Base-by-base conservation (phyloP, 2,888 invertebrate genomes). In the Apamea crenata region DNA sequence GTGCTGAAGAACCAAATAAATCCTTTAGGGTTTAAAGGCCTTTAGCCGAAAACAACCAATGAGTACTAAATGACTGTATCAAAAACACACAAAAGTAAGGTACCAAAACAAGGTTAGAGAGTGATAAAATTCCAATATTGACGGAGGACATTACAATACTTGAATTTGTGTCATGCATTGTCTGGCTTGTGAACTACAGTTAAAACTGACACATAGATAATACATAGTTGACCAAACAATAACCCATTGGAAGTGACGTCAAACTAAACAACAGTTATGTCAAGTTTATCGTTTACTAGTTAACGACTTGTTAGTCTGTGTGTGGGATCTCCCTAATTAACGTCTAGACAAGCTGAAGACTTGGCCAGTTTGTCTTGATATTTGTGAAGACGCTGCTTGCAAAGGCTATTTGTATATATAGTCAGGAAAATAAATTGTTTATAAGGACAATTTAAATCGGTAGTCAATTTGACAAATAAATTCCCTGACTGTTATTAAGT, bases 161-260 rank as follows among this genome's bases (percentile, higher is more conserved):
- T 16, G 32, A 79, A 72, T 59, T 73, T 12, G 16, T 44, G 50
- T 53, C 59, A 59, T 4, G 29, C 81, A 68, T 74, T 63, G 29
- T 32, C 5, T 29, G 16, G 16, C 8, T 44, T 25, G 59, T 63
- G n/a, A 32, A n/a, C 12, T 53, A 69, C 68, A 53, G 61, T 79
- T 79, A 61, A 53, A 66, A 40, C n/a, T 44, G 36, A 74, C 59
- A 77, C 63, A 69, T 16, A 79, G 29, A n/a, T 36, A 77, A 81
- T n/a, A n/a, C n/a, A n/a, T 67, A 29, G 59, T 29, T 53, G 12
- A 14, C 12, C 29, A 70, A 70, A 85, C 81, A 84, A 85, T 77
- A 85, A 83, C 63, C 50, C 56, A 81, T 84, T 63, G 77, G 16
- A 25, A 14, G 10, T 81, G 85, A 84, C 77, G 85, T 85, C 73